Conservation (phyloP, 2,888 invertebrate genomes). For the Eugnorisma glareosa region DNA sequence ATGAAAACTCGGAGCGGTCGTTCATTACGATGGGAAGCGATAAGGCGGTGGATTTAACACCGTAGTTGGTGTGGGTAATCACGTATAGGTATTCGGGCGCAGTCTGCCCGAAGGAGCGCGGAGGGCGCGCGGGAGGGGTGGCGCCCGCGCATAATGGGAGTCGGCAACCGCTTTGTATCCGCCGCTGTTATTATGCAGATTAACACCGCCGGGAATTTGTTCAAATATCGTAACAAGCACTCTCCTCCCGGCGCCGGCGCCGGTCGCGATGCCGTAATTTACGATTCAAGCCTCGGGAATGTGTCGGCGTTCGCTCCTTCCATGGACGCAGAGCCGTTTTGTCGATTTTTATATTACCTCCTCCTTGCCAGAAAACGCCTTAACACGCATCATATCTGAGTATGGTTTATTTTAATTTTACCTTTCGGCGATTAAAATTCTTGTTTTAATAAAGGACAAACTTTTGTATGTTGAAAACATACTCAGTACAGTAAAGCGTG, state of each 20-base stretch:
- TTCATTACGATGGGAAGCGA: slow-evolving; percentile 80
- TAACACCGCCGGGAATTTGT: slow-evolving; percentile 91
- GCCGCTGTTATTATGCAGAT: slow-evolving; percentile 91
- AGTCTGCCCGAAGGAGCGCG: slow-evolving; percentile 65
- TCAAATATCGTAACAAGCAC: slow-evolving; percentile 90
- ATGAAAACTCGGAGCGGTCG: slow-evolving; percentile 73
- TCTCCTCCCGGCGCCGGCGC: slow-evolving; percentile 89
- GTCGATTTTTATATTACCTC: slow-evolving; percentile 81
- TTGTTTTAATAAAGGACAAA: slow-evolving; percentile 40
- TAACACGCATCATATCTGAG: slow-evolving; percentile 74
- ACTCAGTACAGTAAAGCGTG: too few species aligned
- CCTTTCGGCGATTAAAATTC: slow-evolving; percentile 64
- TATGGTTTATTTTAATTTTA: slow-evolving; percentile 69
- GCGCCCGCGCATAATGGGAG: slow-evolving; percentile 89
- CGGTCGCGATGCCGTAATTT: slow-evolving; percentile 86
- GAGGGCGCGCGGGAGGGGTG: slow-evolving; percentile 79
- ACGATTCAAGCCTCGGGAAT: slow-evolving; percentile 87
- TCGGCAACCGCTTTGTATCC: slow-evolving; percentile 88
- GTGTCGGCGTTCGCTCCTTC: slow-evolving; percentile 85
- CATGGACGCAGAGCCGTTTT: slow-evolving; percentile 78
- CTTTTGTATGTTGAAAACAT: slow-evolving; percentile 11
- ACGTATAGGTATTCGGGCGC: slow-evolving; percentile 69
- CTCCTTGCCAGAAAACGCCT: slow-evolving; percentile 74
- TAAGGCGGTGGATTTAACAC: slow-evolving; percentile 79
- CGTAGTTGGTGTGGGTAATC: slow-evolving; percentile 71